Conservation (phyloP, 2,113 vertebrate genomes). For the Sturnus vulgaris region DNA sequence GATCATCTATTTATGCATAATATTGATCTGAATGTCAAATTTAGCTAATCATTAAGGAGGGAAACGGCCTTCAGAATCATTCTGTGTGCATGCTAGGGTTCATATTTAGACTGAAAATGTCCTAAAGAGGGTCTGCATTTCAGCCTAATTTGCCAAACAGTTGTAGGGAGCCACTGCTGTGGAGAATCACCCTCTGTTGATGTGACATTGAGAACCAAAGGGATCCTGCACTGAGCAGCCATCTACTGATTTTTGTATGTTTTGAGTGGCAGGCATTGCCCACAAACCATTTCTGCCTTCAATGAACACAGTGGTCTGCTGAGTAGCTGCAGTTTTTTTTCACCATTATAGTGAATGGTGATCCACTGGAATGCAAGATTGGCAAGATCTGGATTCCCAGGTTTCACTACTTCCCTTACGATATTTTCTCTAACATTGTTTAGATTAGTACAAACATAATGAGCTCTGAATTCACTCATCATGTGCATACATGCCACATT, state of each 20-base stretch:
- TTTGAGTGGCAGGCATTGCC: background rate
- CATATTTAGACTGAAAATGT: background rate
- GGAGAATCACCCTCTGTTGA: background rate
- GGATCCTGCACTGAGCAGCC: background rate
- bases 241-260: background rate
- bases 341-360: background rate
- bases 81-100: background rate
- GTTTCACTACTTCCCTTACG: background rate
- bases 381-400: background rate
- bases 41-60: background rate
- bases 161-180: background rate
- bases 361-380: background rate
- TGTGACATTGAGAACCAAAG: background rate
- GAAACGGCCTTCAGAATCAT: background rate
- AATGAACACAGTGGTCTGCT: background rate
- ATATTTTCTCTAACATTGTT: background rate
- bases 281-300: background rate
- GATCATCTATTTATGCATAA: background rate
- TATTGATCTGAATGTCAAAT: background rate
- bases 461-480: background rate
- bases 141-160: background rate
- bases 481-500: background rate
- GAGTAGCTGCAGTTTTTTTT: background rate
- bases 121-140: background rate
- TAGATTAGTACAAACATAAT: background rate